Evolutionary conservation across 2,888 invertebrate species (phyloP).

Genomic region (Fragum fragum): DNA sequence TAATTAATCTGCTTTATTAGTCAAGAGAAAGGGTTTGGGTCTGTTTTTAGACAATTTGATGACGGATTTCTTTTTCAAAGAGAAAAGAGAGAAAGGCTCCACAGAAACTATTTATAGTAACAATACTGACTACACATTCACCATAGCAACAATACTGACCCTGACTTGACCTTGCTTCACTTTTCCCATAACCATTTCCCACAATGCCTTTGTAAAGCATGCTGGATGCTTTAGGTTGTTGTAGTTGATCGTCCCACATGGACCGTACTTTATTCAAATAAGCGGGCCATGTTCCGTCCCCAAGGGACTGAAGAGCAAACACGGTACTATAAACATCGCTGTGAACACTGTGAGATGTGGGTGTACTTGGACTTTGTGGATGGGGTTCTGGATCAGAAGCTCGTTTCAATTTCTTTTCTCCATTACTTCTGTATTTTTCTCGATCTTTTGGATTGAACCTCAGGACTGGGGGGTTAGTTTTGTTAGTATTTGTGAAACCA

Average conservation of each 20-base stretch:
- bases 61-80: background rate
- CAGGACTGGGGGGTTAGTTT: conserved; percentile 63
- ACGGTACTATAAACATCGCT: conserved; percentile 85
- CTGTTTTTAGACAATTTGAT: background rate
- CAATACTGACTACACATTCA: conserved; percentile 18
- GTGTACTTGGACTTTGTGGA: conserved; percentile 38
- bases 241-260: conserved; percentile 82
- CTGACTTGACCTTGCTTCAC: conserved; percentile 43
- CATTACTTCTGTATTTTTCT: conserved; percentile 44
- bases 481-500: conserved; percentile 48
- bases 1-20: background rate
- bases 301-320: conserved; percentile 85
- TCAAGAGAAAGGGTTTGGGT: background rate
- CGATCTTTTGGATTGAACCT: conserved; percentile 66
- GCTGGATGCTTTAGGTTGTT: conserved; percentile 58
- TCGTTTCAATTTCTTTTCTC: conserved; percentile 9
- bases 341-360: conserved; percentile 80
- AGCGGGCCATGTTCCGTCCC: conserved; percentile 73
- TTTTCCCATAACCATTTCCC: conserved; percentile 67
- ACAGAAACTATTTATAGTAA: background rate
- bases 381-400: conserved; percentile 40
- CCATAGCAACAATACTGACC: conserved; percentile 28
- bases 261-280: conserved; percentile 83
- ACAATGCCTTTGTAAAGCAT: conserved; percentile 58
- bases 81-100: background rate